phyloP scores from a whole-genome alignment of 2,797 vertebrate species.

The Cottoperca gobio region DNA sequence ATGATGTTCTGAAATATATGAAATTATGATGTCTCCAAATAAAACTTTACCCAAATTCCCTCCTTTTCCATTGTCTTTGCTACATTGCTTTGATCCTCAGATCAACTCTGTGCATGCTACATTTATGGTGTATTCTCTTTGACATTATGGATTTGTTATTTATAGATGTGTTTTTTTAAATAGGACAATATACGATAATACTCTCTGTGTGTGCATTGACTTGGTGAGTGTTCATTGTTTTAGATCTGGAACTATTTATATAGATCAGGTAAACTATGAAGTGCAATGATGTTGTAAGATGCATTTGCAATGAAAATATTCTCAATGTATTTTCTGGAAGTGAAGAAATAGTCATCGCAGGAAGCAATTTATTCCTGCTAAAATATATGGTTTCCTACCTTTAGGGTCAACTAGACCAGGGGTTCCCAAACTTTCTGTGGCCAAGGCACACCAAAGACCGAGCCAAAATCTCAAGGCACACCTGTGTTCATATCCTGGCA shows the following conservation, averaged over 20 bases:
- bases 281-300: too few relatives aligned
- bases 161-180: neutral
- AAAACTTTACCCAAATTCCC: constrained; percentile 37
- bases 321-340: too few relatives aligned
- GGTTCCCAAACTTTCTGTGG: too few relatives aligned
- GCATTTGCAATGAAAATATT: too few relatives aligned
- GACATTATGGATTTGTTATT: neutral
- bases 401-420: too few relatives aligned
- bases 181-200: neutral
- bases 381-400: too few relatives aligned
- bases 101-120: neutral
- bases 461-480: too few relatives aligned
- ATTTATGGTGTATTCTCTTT: neutral
- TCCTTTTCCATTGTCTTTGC: neutral
- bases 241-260: neutral
- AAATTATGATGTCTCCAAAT: constrained; percentile 43
- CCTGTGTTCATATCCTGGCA: too few relatives aligned
- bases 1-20: constrained; percentile 7
- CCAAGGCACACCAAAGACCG: too few relatives aligned
- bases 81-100: neutral
- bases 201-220: neutral
- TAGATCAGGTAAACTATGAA: neutral
- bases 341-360: too few relatives aligned
- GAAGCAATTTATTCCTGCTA: too few relatives aligned
- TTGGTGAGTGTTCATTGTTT: neutral